Conservation (phyloP, 2,113 vertebrate genomes). For the Lutjanus erythropterus region DNA sequence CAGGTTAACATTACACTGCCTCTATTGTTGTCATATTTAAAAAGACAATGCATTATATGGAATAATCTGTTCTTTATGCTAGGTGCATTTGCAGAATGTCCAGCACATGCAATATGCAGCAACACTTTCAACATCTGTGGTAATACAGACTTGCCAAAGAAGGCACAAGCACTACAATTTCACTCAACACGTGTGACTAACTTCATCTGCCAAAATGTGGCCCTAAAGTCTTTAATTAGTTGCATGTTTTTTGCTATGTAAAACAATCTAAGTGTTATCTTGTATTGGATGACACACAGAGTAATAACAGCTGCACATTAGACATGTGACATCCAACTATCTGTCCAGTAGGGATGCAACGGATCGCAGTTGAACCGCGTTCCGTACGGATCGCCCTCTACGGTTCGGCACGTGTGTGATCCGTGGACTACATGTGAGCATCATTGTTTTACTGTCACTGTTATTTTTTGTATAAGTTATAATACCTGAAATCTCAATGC, state of each 20-base stretch:
- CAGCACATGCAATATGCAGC: constrained; percentile 1
- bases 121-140: constrained; percentile 46
- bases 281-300: constrained; percentile 7
- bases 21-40: neutral
- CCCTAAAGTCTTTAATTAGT: constrained; percentile 7
- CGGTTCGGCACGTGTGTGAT: too few species aligned
- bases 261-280: constrained; percentile 19
- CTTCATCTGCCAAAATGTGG: constrained; percentile 24
- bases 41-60: neutral
- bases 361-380: too few species aligned
- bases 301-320: neutral
- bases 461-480: too few species aligned
- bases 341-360: too few species aligned
- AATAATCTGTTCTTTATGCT: neutral
- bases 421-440: too few species aligned
- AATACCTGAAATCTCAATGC: too few species aligned
- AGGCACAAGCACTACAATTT: neutral
- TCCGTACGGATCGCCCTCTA: too few species aligned
- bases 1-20: neutral
- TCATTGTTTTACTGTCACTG: too few species aligned
- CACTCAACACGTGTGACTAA: neutral
- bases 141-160: constrained; percentile 9
- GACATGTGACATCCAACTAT: constrained; percentile 3
- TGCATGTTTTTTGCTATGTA: constrained; percentile 2
- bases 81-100: constrained; percentile 3